Conservation (phyloP, 2,888 invertebrate species). For the Acrobasis suavella region DNA sequence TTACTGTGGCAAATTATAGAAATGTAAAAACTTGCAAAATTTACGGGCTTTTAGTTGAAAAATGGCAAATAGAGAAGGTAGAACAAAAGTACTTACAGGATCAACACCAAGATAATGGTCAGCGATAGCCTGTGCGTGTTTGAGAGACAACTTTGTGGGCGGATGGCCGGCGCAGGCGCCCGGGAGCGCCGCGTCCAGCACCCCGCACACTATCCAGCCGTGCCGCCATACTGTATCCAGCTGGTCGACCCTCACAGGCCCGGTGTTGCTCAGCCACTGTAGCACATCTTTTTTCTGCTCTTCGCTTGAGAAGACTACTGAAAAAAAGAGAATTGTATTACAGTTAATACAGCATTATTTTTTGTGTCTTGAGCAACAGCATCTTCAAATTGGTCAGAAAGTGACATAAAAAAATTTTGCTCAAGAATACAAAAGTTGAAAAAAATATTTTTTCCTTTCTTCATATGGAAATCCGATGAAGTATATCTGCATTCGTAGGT, state of each 20-base stretch:
- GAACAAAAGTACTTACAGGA: slow-evolving; percentile 69
- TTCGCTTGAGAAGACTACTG: slow-evolving; percentile 74
- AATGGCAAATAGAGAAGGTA: background rate
- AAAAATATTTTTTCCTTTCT: no score
- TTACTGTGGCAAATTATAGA: no score
- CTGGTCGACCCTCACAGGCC: slow-evolving; percentile 66
- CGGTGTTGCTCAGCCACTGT: slow-evolving; percentile 70
- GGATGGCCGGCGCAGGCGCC: slow-evolving; percentile 84
- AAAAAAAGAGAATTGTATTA: slow-evolving; percentile 28
- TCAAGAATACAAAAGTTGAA: no score
- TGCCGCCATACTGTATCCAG: slow-evolving; percentile 82
- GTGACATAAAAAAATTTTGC: no score
- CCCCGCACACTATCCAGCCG: slow-evolving; percentile 83
- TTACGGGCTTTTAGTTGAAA: no score
- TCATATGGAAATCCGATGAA: no score
- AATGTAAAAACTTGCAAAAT: no score
- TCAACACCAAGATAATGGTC: slow-evolving; percentile 83
- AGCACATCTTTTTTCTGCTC: slow-evolving; percentile 68
- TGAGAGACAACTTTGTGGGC: slow-evolving; percentile 66
- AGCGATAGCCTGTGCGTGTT: slow-evolving; percentile 83
- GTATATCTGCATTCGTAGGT: no score
- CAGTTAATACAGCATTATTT: no score
- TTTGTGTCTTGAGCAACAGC: no score
- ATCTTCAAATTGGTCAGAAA: no score
- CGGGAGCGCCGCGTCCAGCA: slow-evolving; percentile 82